Evolutionary conservation across 2,797 vertebrate genomes (phyloP).

Genomic region (Phrynocephalus forsythii): DNA sequence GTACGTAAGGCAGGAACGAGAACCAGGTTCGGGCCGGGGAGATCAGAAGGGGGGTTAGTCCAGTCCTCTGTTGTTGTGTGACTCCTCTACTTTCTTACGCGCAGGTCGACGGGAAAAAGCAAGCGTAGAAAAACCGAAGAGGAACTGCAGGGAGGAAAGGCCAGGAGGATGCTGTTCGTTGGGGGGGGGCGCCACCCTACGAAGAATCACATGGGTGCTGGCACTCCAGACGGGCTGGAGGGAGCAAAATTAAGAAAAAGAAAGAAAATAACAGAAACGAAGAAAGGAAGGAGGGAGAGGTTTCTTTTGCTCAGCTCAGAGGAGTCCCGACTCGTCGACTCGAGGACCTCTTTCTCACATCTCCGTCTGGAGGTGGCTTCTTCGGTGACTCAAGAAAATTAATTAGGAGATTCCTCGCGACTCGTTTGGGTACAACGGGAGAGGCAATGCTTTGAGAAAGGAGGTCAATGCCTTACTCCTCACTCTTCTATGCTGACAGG

Average conservation of each 20-base stretch:
- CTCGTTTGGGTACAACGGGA: not conserved
- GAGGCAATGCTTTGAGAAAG: not conserved
- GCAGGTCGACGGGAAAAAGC: constrained; percentile 28
- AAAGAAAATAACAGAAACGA: no score
- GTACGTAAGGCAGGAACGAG: constrained; percentile 68
- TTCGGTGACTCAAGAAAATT: no score
- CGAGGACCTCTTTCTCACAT: not conserved
- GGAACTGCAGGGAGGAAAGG: not conserved
- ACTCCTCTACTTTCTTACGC: constrained; percentile 29
- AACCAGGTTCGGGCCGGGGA: constrained; percentile 67
- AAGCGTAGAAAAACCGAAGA: constrained; percentile 38
- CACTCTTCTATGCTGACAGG: not conserved
- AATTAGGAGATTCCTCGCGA: not conserved
- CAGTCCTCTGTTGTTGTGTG: no score
- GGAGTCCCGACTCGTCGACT: not conserved
- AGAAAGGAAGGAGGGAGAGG: constrained; percentile 15
- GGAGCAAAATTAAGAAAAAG: no score
- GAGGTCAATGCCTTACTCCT: not conserved
- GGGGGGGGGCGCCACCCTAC: constrained; percentile 14
- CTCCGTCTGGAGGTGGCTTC: not conserved
- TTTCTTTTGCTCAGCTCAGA: not conserved
- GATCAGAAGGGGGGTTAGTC: not conserved
- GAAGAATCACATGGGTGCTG: constrained; percentile 52
- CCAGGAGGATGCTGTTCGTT: not conserved
- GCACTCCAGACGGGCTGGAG: not conserved